Evolutionary conservation across 1,140 invertebrate genomes (phyloP).

Genomic region (Phenacoccus solenopsis): DNA sequence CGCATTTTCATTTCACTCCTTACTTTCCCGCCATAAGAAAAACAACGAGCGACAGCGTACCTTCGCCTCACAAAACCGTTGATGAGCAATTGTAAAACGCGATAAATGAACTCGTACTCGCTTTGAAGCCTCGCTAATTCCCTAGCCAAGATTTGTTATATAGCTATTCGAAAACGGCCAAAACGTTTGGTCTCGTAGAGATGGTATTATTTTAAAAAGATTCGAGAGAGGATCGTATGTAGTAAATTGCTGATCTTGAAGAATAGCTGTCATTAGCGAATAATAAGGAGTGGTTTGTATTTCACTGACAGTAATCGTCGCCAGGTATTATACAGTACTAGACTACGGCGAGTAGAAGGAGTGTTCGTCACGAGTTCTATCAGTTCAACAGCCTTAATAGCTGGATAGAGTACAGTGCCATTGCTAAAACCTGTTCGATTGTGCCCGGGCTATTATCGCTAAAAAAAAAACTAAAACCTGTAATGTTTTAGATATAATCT

Average conservation of each 20-base stretch:
- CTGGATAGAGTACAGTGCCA: constrained; percentile 4
- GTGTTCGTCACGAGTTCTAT: constrained; percentile 14
- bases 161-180: too few relatives aligned
- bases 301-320: constrained; percentile 6
- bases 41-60: too few relatives aligned
- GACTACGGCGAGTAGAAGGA: neutral
- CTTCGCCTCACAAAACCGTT: too few relatives aligned
- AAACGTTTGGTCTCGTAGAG: too few relatives aligned
- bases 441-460: constrained; percentile 12
- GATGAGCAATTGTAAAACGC: too few relatives aligned
- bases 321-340: constrained; percentile 4
- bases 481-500: constrained; percentile 15
- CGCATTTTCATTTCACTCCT: too few relatives aligned
- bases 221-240: neutral
- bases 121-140: too few relatives aligned
- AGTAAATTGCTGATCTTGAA: constrained; percentile 1
- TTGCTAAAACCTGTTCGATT: constrained; percentile 15
- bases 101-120: too few relatives aligned
- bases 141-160: too few relatives aligned
- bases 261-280: constrained; percentile 8
- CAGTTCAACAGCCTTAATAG: constrained; percentile 14
- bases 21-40: too few relatives aligned
- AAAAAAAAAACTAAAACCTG: constrained; percentile 1
- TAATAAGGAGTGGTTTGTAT: constrained; percentile 11
- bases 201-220: too few relatives aligned